Base-by-base conservation (phyloP, 2,888 invertebrate genomes). In the Linnaemya tessellans region DNA sequence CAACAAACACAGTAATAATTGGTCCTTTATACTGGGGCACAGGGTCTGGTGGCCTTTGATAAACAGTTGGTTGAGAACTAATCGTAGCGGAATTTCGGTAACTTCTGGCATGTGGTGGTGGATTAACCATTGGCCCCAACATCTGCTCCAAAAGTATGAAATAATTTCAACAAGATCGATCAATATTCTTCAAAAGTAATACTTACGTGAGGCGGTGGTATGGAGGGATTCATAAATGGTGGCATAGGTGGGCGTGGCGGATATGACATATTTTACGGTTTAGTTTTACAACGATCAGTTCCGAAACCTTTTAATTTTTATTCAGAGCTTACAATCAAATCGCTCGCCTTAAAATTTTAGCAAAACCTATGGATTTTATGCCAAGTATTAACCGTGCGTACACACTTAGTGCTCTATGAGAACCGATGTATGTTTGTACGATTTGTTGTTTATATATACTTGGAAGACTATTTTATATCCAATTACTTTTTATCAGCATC, bases 1-100 rank as follows among this genome's bases (percentile, higher is more conserved):
- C 99, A 67, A 99, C 97, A 93, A 99, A 99, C 3, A 99, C 98
- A 1, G 99, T 99, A 46, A 99, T 98, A 1, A 98, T 96, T 0
- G 98, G 98, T 0, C 98, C 97, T 68, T 95, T 95, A 73, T 90
- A 91, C 75, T 91, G 92, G 7, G 91, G 91, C 73, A 90, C 89
- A 18, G 92, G 90, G 84, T 92, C 92, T 3, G 92, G 90, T 15
- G 90, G 90, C 4, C 92, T 88, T 49, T 91, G 91, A 85, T 93
- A 92, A 0, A 93, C 92, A 58, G 92, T 92, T 13, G 93, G 93
- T 79, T 92, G 92, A 51, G 93, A 93, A 74, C 92, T 93, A 46
- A 93, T 93, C 25, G 92, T 92, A 0, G 93, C 91, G 20, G 94
- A 93, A 88, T 84, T 94, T 91, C 90, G 93, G 92, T 90, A 92